Evolutionary conservation across 2,797 vertebrate genomes (phyloP), one percentile per base, ranked within the genome.

Genomic region (Crenichthys baileyi): DNA sequence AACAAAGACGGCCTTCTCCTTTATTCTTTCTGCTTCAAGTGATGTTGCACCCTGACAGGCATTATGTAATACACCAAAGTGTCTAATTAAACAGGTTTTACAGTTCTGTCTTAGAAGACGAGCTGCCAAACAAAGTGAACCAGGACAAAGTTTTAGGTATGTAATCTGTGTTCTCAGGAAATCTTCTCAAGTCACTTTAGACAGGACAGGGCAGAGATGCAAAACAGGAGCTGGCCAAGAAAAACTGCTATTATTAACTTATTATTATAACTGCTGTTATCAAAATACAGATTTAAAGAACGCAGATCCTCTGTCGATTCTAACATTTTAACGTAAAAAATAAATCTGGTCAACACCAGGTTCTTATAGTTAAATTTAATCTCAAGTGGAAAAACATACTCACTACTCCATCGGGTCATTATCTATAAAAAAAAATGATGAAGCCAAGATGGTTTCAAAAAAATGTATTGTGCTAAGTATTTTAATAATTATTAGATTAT

Each of bases 1-100:
- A 86, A 95, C 94, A 95, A 94, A 93, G 88, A 31, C 58, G 9
- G 61, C 87, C 86, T 94, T 92, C 60, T 53, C n/a, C 12, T 31
- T 65, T 48, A 55, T 46, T 65, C 81, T 72, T 39, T 80, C 75
- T 79, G 88, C 88, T 81, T 91, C 90, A 79, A 80, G 91, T 85
- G 87, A 75, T 18, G 60, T 50, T 63, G 73, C 72, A 71, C 75
- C 65, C 77, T 6, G 65, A 65, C 56, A 79, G 73, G 83, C 77
- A 78, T 88, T 82, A 84, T 80, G 81, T 83, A 91, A 91, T 88
- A 46, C 89, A 90, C 80, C 18, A 22, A 67, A 77, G 65, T 56
- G 12, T 91, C 80, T 80, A 84, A 87, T 90, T 90, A 90, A 85
- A 79, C 12, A 39, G 4, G 8, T 77, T 88, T 85, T 87, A 68